phyloP scores from a whole-genome alignment of 2,113 vertebrate genomes.

The Micronisus gabar region DNA sequence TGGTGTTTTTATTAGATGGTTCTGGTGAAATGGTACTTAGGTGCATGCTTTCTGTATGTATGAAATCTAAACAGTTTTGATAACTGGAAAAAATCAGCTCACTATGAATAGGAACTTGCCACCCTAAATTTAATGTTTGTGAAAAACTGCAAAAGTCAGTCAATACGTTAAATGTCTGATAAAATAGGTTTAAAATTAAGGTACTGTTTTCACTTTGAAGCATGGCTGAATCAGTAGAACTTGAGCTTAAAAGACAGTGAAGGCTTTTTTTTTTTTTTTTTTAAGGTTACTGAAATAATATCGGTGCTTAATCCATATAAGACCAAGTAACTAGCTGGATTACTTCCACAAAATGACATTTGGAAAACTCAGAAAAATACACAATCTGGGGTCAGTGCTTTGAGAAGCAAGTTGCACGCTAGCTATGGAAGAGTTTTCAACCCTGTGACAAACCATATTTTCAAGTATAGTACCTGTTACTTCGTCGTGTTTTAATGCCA shows the following conservation, averaged over 20 bases:
- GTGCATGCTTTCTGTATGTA: background rate
- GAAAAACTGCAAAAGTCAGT: background rate
- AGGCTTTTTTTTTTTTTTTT: background rate
- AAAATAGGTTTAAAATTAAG: background rate
- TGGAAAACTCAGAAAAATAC: background rate
- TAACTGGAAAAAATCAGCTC: background rate
- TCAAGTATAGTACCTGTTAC: background rate
- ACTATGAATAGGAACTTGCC: background rate
- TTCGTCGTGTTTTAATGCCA: background rate
- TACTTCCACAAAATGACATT: background rate
- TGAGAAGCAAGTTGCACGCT: background rate
- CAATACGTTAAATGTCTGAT: background rate
- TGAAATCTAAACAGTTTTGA: background rate
- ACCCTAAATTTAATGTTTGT: background rate
- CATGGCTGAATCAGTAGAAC: background rate
- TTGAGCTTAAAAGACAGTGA: background rate
- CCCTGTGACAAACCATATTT: background rate
- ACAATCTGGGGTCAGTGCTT: background rate
- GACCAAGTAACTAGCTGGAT: background rate
- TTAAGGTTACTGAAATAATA: background rate
- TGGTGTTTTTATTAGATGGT: background rate
- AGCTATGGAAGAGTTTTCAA: background rate
- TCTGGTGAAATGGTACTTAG: background rate
- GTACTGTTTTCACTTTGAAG: background rate
- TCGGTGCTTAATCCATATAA: background rate